Percentiles rank a stretch among this genome's conserved stretches.
These are phyloP conservation scores for Halcyon leucocephala DNA, from an alignment of 2,797 vertebrate genomes.

Conservation along the genomic window DNA sequence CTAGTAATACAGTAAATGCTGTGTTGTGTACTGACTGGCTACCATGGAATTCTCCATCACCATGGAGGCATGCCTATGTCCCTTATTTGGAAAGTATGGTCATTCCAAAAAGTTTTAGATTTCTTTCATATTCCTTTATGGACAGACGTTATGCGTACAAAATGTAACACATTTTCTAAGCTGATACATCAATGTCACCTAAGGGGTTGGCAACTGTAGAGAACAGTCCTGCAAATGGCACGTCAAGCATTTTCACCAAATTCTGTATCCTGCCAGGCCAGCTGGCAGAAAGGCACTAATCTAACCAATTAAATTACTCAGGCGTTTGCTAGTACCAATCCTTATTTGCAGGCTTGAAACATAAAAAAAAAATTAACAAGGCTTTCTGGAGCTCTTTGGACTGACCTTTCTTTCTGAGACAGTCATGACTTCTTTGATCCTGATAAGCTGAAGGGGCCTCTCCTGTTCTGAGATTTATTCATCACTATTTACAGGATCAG, in stretches of 20 bases:
- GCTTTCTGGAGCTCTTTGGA: background rate
- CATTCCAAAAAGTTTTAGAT: background rate
- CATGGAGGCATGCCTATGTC: background rate
- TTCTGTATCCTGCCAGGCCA: background rate
- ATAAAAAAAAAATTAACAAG: background rate
- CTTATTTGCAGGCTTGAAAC: background rate
- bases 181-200: background rate
- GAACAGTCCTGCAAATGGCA: background rate
- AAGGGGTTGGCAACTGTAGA: background rate
- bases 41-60: background rate
- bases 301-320: conserved; percentile 15
- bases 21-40: background rate
- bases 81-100: background rate
- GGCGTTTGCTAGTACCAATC: background rate
- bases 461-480: background rate
- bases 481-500: background rate
- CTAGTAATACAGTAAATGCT: background rate
- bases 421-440: background rate
- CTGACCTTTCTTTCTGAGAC: background rate
- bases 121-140: background rate
- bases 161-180: background rate
- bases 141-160: background rate
- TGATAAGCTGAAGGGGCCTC: fast-evolving
- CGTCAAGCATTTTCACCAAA: conserved; percentile 4
- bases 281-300: background rate